Percentiles rank a stretch among this genome's conserved stretches.
Conservation (phyloP, 2,797 vertebrate genomes). For the Sardinella longiceps region DNA sequence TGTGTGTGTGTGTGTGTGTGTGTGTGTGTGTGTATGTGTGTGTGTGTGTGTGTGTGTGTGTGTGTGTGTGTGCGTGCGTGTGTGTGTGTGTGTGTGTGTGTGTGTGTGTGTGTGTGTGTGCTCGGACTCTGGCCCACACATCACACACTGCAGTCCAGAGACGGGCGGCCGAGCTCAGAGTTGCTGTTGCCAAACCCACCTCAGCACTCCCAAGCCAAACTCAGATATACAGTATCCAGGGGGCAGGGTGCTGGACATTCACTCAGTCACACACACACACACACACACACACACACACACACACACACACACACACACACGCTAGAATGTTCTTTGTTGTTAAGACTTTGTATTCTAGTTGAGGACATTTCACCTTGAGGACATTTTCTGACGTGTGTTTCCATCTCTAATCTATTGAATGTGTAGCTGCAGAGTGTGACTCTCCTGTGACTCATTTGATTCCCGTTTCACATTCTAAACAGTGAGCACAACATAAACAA, state of each 20-base stretch:
- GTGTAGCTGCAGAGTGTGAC: not conserved
- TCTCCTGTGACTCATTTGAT: not conserved
- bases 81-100: not conserved
- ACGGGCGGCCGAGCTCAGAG: not conserved
- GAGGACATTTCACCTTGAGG: not conserved
- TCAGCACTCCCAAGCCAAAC: conserved; percentile 3
- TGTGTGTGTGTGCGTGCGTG: not conserved
- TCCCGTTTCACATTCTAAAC: not conserved
- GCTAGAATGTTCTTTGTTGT: not conserved
- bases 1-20: not conserved
- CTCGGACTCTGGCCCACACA: conserved; percentile 1
- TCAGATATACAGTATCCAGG: not conserved
- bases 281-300: too few species aligned
- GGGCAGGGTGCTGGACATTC: not conserved
- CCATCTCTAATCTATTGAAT: not conserved
- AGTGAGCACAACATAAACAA: not conserved
- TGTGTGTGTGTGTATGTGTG: not conserved
- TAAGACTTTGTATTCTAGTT: not conserved
- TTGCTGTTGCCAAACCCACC: not conserved
- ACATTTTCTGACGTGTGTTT: not conserved
- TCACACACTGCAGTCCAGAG: not conserved
- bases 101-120: not conserved
- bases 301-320: not conserved
- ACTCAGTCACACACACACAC: not conserved
- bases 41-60: not conserved